Evolutionary conservation across 2,888 invertebrate species (phyloP).

Genomic region (Microctonus hyperodae): DNA sequence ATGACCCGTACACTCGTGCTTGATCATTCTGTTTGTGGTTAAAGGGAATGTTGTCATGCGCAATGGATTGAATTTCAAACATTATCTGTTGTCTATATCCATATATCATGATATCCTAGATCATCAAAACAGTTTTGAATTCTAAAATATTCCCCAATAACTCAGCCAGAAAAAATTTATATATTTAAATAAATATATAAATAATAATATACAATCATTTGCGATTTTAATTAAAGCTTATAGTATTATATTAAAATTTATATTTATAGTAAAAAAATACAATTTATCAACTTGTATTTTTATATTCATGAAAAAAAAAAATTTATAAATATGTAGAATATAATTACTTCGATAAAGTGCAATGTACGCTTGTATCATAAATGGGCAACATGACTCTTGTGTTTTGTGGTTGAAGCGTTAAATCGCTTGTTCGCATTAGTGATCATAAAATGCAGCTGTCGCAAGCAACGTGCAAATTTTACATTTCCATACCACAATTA

Average conservation of each 20-base stretch:
- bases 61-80: slow-evolving; percentile 9
- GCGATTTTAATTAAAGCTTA: too few species aligned
- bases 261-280: too few species aligned
- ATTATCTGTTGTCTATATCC: background rate
- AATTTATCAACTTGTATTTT: too few species aligned
- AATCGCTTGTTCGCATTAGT: slow-evolving; percentile 44
- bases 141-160: background rate
- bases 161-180: background rate
- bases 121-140: background rate
- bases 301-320: too few species aligned
- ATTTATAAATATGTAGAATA: too few species aligned
- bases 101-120: background rate
- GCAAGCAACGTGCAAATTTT: slow-evolving; percentile 16
- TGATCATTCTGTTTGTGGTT: slow-evolving; percentile 26
- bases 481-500: background rate
- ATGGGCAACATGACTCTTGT: slow-evolving; percentile 12
- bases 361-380: slow-evolving; percentile 30
- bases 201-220: too few species aligned
- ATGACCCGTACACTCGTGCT: background rate
- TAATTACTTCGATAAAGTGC: too few species aligned
- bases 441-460: slow-evolving; percentile 35
- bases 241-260: too few species aligned
- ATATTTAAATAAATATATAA: background rate
- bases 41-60: slow-evolving; percentile 26
- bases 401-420: slow-evolving; percentile 28